Evolutionary conservation across 2,113 vertebrate genomes (phyloP).

Genomic region (Microcebus griseorufus): DNA sequence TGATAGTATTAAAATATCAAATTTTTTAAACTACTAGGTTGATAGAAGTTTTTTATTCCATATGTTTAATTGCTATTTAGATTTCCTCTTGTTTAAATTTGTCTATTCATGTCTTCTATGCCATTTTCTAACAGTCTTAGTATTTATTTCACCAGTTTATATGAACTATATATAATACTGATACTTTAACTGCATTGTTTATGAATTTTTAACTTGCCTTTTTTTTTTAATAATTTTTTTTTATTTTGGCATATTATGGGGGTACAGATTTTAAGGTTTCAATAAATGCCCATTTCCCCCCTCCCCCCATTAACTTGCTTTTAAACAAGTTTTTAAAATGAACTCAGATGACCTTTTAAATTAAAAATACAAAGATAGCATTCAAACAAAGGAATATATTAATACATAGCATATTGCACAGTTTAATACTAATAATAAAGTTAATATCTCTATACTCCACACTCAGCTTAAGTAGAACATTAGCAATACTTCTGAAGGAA

Average conservation of each 20-base stretch:
- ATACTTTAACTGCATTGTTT: neutral
- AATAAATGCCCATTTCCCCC: too few relatives aligned
- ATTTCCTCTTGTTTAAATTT: conserved; percentile 3
- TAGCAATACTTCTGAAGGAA: neutral
- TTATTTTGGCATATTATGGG: too few relatives aligned
- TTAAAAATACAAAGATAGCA: conserved; percentile 6
- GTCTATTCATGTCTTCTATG: neutral
- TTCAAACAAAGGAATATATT: conserved; percentile 11
- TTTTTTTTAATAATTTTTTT: too few relatives aligned
- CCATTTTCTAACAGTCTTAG: neutral
- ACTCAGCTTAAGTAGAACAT: neutral
- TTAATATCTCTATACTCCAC: neutral
- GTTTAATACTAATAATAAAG: neutral
- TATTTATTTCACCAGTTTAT: conserved; percentile 4
- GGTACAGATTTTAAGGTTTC: too few relatives aligned
- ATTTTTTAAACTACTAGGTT: neutral
- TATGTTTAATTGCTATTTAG: neutral
- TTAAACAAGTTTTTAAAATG: conserved; percentile 21
- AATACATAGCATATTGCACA: neutral
- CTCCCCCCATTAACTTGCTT: neutral
- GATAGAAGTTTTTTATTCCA: neutral
- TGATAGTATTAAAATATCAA: neutral
- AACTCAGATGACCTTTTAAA: neutral
- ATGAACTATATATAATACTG: neutral
- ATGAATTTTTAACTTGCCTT: conserved; percentile 9